These are phyloP conservation scores for Gopherus evgoodei DNA, from an alignment of 2,113 vertebrate species.

Conservation along the genomic window DNA sequence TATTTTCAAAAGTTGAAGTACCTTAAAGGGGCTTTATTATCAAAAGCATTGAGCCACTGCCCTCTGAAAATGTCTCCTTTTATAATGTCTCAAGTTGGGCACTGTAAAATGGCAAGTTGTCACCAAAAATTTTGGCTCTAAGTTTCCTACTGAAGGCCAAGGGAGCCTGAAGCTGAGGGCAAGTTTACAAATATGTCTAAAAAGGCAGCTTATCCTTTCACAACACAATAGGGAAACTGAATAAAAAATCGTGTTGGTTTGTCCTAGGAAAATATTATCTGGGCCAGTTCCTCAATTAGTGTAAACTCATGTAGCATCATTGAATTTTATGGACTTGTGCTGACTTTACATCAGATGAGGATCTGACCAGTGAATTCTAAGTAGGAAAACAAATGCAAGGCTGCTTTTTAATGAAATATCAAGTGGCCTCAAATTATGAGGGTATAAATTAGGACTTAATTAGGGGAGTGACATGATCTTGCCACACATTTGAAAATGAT, in stretches of 20 bases:
- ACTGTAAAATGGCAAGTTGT: neutral
- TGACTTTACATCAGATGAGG: neutral
- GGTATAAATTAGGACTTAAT: neutral
- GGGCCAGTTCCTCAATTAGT: neutral
- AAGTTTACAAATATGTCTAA: neutral
- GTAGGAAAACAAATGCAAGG: neutral
- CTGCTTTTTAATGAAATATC: slow-evolving; percentile 43
- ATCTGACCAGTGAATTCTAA: neutral
- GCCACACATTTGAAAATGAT: neutral
- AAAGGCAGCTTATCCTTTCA: neutral
- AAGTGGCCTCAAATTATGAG: slow-evolving; percentile 11
- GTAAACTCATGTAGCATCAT: neutral
- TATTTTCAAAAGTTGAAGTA: neutral
- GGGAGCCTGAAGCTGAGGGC: neutral
- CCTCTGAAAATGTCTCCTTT: neutral
- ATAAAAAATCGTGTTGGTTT: rapidly evolving
- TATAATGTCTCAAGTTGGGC: neutral
- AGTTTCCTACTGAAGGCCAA: neutral
- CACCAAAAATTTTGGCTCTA: neutral
- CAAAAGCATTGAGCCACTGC: neutral
- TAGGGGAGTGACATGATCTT: neutral
- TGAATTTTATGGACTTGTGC: neutral
- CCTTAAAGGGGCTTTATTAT: neutral
- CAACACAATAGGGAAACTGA: neutral
- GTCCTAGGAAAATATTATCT: neutral